Percentiles rank a stretch among this genome's conserved stretches.
Evolutionary conservation across 1,140 invertebrate genomes (phyloP).

Genomic region (Phocides pigmalion): DNA sequence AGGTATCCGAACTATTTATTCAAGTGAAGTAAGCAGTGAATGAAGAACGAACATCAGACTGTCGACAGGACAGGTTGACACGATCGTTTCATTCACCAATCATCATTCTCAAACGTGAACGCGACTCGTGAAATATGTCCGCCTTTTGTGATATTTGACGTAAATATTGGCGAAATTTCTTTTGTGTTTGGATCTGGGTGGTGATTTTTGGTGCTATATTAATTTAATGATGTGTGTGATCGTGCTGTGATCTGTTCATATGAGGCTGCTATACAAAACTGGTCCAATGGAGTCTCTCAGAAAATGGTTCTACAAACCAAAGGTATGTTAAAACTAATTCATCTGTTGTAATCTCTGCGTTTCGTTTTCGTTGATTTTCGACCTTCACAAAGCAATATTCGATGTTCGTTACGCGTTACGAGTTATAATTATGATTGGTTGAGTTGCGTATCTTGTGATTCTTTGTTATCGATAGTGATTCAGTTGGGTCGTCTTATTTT

Average conservation of each 20-base stretch:
- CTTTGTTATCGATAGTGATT: conserved; percentile 49
- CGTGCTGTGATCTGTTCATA: conserved; percentile 77
- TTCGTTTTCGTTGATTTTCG: conserved; percentile 25
- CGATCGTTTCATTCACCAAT: conserved; percentile 41
- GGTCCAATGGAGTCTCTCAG: conserved; percentile 93
- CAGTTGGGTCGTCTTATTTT: conserved; percentile 45
- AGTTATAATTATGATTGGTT: not conserved
- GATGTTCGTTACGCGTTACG: not conserved
- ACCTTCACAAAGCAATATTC: conserved; percentile 21
- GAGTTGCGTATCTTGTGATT: conserved; percentile 25
- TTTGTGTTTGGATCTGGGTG: conserved; percentile 55
- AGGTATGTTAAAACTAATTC: conserved; percentile 86
- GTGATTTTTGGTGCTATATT: conserved; percentile 72
- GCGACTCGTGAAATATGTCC: conserved; percentile 77
- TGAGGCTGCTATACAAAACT: conserved; percentile 83
- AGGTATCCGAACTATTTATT: no score
- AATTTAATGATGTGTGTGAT: conserved; percentile 78
- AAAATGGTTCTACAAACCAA: conserved; percentile 96
- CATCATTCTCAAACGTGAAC: conserved; percentile 57
- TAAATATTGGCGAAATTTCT: conserved; percentile 76
- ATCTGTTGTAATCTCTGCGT: conserved; percentile 43
- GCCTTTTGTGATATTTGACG: conserved; percentile 80
- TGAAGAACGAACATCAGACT: not conserved
- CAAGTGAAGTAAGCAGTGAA: not conserved
- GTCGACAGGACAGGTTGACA: not conserved